Base-by-base conservation (phyloP, 2,113 vertebrate species). In the Xiphophorus couchianus region DNA sequence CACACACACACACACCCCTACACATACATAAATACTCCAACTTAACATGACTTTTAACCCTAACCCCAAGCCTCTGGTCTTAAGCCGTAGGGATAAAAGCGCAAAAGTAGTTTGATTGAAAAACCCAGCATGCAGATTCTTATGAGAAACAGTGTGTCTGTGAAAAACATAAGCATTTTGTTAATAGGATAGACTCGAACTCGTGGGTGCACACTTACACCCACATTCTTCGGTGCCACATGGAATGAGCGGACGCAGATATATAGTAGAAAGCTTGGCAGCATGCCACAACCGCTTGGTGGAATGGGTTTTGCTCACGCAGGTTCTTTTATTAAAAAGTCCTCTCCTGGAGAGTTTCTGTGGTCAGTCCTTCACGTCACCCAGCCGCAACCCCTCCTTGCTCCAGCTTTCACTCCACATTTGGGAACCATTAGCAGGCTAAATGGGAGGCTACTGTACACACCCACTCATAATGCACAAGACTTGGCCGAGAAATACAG, bases 281-380 rank as follows among this genome's bases (percentile, higher is more conserved):
- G 51, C 65, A 39, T 73, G 89, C 84, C 89, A 85, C 81, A 72
- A 33, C 81, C 58, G 68, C 86, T 81, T 71, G 78, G 74, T 84
- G 69, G 87, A 91, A 91, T 92, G 87, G 85, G 89, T 90, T 93
- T 84, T 87, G 76, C 81, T 91, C 92, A 87, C 85, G 86, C 85
- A 84, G 91, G 82, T 84, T 78, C 83, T 90, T 93, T 94, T 94
- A 94, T 94, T 94, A 94, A 94, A 93, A 92, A 90, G 61, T 62
- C 76, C 80, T 87, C 88, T 86, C 81, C 86, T 71, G 84, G 81
- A 86, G 83, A 78, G 85, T 90, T 85, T 84, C 85, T 90, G 82
- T 73, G 78, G 85, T 78, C 76, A 71, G 63, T 78, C 7, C 30
- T 54, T 37, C 62, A 30, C 68, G 27, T 33, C 51, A 2, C 30